Evolutionary conservation across 2,797 vertebrate genomes (phyloP), one percentile per base, ranked within the genome.

Genomic region (Xerus rutilus): DNA sequence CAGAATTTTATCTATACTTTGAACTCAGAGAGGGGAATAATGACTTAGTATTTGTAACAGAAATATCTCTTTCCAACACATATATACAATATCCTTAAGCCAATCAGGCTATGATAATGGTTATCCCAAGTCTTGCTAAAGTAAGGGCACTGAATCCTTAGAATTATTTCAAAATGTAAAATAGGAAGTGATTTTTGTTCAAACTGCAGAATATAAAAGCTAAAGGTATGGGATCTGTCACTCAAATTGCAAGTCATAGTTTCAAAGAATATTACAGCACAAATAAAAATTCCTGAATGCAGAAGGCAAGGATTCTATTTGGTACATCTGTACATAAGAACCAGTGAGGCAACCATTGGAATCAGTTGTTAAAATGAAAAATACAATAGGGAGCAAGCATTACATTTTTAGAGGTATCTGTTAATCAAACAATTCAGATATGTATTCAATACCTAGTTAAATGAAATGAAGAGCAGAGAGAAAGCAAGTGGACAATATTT

Each of bases 121-220:
- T 30, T 91, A 43, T 43, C 17, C 32, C 32, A 77, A 72, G 94
- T 84, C 8, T 73, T 81, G 25, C 82, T 84, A 43, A n/a, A 17
- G 20, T 32, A 59, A 59, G 82, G n/a, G 7, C 21, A 28, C 7
- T 39, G 25, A 85, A 70, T 67, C 78, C 17, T 93, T 91, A 15
- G 25, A 74, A 95, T 78, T 93, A 5, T 86, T 96, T 83, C 35
- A 62, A 83, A 86, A 11, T 76, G n/a, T 92, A 72, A 95, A 89
- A 74, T 45, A 84, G 67, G 18, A 47, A 87, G 57, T 20, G 35
- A 49, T 57, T 1, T 69, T 92, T 65, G 32, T 86, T 88, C 89
- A 62, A 94, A 65, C 21, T 30, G 12, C 4, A 74, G 57, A 70
- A 62, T 73, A 11, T 69, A 69, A 84, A 47, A 74, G 49, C 6